Base-by-base conservation (phyloP, 2,797 vertebrate species). In the Sebastes taczanowskii region DNA sequence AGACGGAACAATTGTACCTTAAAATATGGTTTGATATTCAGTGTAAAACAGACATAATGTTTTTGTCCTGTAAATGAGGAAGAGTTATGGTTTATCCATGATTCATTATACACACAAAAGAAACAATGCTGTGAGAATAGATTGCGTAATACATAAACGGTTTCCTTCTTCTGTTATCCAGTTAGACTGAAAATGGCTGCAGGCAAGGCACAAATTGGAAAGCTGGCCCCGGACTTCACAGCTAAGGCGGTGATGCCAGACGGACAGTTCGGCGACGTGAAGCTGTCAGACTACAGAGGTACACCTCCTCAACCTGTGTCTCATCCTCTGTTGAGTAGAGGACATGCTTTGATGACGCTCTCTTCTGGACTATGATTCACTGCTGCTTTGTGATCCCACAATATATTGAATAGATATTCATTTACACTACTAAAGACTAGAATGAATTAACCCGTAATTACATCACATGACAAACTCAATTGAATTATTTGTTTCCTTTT, bases 181-280 rank as follows among this genome's bases (percentile, higher is more conserved):
- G 91, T 81, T 75, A 87, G 84, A 91, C 81, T 83, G 77, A 97
- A 95, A 84, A 99, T 99, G 98, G 95, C 98, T 91, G 95, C 99
- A 84, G 98, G 98, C 88, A 98, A 97, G 4, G 98, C 99, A 71
- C 96, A 94, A 75, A 99, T 99, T 87, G 98, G 98, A 35, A 95
- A 97, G 81, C 96, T 94, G 88, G 98, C 98, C 69, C 99, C 99
- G 60, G 96, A 97, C 85, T 99, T 99, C 73, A 96, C 95, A 56
- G 97, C 98, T 56, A 98, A 96, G 30, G 98, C 98, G n/a, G 97
- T 99, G 89, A 99, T 99, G 97, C 98, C 98, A 52, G 96, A 97
- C 86, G 97, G 97, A 68, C 96, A 98, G 60, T 99, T 99, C 90
- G 95, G 97, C 85, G 98, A 99, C 69, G 85, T 99, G 77, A 97